Conservation (phyloP, 2,113 vertebrate genomes). For the Eurypyga helias region DNA sequence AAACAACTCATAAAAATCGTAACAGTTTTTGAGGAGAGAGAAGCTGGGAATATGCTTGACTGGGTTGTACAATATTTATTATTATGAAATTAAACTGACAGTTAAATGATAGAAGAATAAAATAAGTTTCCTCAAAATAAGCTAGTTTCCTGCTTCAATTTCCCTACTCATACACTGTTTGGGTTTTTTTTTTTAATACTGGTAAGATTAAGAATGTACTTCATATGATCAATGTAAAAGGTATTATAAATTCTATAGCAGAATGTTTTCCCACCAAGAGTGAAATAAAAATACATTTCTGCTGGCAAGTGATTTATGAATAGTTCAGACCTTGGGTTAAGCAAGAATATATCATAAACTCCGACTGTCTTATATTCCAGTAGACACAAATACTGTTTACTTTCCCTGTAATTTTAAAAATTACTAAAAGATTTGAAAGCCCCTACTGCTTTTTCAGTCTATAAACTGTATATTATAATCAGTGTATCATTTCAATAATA, state of each 20-base stretch:
- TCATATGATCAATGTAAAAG: neutral
- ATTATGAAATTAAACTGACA: neutral
- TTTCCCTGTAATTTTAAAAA: neutral
- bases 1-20: neutral
- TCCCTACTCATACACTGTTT: rapidly evolving
- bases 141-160: neutral
- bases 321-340: neutral
- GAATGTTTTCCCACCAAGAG: neutral
- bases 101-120: neutral
- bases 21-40: neutral
- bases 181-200: neutral
- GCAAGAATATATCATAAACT: neutral
- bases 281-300: neutral
- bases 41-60: neutral
- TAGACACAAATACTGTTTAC: neutral
- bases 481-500: neutral
- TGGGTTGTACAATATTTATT: neutral
- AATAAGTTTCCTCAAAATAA: neutral
- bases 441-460: neutral
- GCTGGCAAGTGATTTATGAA: neutral
- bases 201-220: neutral
- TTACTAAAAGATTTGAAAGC: neutral
- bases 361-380: neutral
- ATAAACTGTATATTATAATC: neutral
- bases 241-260: neutral